Evolutionary conservation across 2,113 vertebrate genomes (phyloP), one percentile per base, ranked within the genome.

Genomic region (Pao palembangensis): DNA sequence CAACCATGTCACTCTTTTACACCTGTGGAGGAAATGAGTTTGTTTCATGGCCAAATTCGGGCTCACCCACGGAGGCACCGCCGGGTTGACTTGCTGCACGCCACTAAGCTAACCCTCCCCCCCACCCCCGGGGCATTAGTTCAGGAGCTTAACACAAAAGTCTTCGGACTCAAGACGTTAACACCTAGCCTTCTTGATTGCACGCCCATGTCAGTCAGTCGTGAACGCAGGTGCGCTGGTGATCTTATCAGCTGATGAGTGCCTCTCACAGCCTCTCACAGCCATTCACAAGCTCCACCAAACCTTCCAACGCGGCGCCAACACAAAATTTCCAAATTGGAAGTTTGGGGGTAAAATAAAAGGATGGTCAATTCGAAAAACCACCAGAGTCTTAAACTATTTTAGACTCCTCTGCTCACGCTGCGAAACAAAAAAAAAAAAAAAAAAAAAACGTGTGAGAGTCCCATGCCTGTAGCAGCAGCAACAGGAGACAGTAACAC

Each of bases 1-100:
- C 76, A 77, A 69, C 73, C 71, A 51, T 80, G 70, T 71, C 64
- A 48, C 50, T 71, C 61, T 66, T 64, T 6, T 61, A 61, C 80
- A 83, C 80, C 74, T 82, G 80, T 65, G 75, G 80, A 83, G 79
- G 72, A 75, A 83, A 75, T 82, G 63, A 79, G 70, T 85, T 78
- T 60, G 71, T 76, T 58, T 67, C 34, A 48, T 67, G 67, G 68
- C 64, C 51, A 61, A 52, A 47, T 70, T 73, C 67, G 52, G 69
- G 41, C 25, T 69, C 69, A 60, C 70, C 80, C 59, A 61, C 68
- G 58, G 62, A 58, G 58, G 57, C 15, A 53, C 73, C 34, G 53
- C 28, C 38, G 50, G 52, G 70, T 58, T 18, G 65, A 46, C 69
- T 61, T 66, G 78, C 69, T 64, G 58, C 71, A 16, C 31, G 72